Percentiles rank a stretch among this genome's conserved stretches.
Conservation (phyloP, 2,797 vertebrate species). For the Sebastiscus tertius region DNA sequence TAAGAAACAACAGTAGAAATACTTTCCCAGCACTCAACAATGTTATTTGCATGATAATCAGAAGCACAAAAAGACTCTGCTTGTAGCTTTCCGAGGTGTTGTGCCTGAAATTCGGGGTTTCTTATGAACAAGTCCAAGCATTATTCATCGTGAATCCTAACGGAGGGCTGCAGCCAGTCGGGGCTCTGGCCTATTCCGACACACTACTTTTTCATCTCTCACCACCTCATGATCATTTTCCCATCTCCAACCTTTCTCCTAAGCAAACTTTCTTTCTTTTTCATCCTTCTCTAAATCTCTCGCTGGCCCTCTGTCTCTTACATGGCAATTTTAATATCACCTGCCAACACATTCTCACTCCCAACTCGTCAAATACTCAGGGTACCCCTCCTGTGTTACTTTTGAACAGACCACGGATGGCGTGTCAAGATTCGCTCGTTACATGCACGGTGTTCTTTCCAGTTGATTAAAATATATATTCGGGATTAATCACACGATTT, state of each 20-base stretch:
- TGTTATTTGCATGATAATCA: constrained; percentile 45
- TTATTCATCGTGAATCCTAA: constrained; percentile 52
- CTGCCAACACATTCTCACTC: not conserved
- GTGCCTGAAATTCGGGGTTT: constrained; percentile 10
- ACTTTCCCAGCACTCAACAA: not conserved
- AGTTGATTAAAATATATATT: too few species aligned
- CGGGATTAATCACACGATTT: too few species aligned
- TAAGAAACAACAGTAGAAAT: constrained; percentile 30
- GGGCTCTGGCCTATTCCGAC: constrained; percentile 26
- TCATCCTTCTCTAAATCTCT: constrained; percentile 4
- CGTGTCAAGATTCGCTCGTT: too few species aligned
- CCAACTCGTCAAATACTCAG: too few species aligned
- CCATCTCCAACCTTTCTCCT: constrained; percentile 10
- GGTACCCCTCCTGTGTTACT: too few species aligned
- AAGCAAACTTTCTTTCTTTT: constrained; percentile 5
- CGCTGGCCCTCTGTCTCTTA: constrained; percentile 4
- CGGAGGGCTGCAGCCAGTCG: constrained; percentile 30
- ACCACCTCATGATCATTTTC: constrained; percentile 25
- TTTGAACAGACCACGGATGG: too few species aligned
- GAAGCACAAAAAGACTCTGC: not conserved
- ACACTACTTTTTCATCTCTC: constrained; percentile 41
- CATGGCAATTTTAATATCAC: constrained; percentile 34
- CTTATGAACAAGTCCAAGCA: constrained; percentile 32
- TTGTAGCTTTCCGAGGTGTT: not conserved
- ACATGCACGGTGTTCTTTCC: too few species aligned